Conservation (phyloP, 2,797 vertebrate species). For the Anguilla obscura region DNA sequence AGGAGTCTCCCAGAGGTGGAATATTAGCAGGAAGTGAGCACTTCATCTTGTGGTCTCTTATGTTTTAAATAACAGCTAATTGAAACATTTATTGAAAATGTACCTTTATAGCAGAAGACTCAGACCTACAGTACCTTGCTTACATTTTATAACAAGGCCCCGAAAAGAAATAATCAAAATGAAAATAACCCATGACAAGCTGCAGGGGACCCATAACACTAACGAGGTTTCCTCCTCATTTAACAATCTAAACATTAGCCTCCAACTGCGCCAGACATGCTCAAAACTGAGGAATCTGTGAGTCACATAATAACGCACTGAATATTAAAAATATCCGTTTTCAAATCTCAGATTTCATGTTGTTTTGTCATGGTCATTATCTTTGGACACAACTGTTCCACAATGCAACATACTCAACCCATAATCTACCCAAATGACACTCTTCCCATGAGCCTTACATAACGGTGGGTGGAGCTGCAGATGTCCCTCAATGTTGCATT, state of each 20-base stretch:
- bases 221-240: background rate
- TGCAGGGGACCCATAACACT: background rate
- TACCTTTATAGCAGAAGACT: background rate
- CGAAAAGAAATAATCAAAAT: background rate
- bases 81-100: background rate
- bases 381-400: background rate
- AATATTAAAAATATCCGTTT: background rate
- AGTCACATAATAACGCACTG: background rate
- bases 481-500: background rate
- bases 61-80: background rate
- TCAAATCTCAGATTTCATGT: background rate
- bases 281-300: background rate
- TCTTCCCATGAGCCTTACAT: background rate
- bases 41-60: background rate
- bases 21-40: background rate
- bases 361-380: background rate
- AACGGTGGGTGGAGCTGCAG: background rate
- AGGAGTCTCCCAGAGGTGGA: background rate
- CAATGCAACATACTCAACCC: background rate
- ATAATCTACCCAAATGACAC: background rate
- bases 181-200: background rate
- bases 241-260: slow-evolving; percentile 1
- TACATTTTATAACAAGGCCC: background rate
- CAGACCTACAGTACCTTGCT: background rate
- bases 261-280: background rate